Percentiles rank a stretch among this genome's conserved stretches.
Conservation (phyloP, 2,113 vertebrate genomes). For the Lepisosteus osseus region DNA sequence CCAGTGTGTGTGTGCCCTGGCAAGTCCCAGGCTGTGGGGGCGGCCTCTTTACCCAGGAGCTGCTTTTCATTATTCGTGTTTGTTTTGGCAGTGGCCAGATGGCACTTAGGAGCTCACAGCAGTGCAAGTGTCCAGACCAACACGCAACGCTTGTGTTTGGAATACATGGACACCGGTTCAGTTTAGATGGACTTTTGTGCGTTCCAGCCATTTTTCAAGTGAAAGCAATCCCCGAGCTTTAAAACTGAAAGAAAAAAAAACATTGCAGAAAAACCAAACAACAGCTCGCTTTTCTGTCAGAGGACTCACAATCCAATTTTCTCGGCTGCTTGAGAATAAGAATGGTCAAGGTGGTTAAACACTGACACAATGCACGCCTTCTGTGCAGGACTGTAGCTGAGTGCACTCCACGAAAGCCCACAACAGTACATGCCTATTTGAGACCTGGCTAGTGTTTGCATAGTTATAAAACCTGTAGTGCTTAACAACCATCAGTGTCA, state of each 20-base stretch:
- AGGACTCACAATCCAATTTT: constrained; percentile 64
- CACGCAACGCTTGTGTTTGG: constrained; percentile 54
- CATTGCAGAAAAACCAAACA: constrained; percentile 52
- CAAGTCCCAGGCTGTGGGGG: constrained; percentile 31
- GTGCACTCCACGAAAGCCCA: constrained; percentile 51
- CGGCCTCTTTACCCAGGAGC: constrained; percentile 55
- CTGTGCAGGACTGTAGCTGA: constrained; percentile 42
- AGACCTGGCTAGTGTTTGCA: constrained; percentile 32
- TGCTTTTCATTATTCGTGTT: constrained; percentile 73
- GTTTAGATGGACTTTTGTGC: constrained; percentile 53
- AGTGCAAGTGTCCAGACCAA: constrained; percentile 50
- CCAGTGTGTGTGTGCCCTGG: constrained; percentile 60
- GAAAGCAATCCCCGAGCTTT: background rate
- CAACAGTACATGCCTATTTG: constrained; percentile 59
- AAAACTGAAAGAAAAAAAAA: constrained; percentile 31
- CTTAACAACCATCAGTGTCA: constrained; percentile 24
- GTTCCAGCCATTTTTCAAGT: constrained; percentile 26
- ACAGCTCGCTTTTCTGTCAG: constrained; percentile 58
- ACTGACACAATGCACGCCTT: constrained; percentile 37
- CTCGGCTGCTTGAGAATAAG: constrained; percentile 45
- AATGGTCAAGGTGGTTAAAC: constrained; percentile 43
- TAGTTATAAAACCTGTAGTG: constrained; percentile 38
- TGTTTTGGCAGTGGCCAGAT: constrained; percentile 65
- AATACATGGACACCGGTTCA: constrained; percentile 45
- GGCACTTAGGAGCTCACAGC: constrained; percentile 58